These are phyloP conservation scores for Heliconius charithonia DNA, from an alignment of 2,888 invertebrate genomes.

Conservation along the genomic window DNA sequence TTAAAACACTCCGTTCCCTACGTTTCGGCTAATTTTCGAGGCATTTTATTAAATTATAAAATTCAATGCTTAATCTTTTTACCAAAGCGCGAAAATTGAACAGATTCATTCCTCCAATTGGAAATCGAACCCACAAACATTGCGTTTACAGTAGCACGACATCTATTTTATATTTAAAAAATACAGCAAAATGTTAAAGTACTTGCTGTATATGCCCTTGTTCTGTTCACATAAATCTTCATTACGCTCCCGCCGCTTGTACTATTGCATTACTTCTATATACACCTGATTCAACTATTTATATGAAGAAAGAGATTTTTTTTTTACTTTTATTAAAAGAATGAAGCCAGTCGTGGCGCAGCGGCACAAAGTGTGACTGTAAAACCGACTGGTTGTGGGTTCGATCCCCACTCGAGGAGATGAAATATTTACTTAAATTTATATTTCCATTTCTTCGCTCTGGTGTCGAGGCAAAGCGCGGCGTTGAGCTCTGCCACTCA, in stretches of 20 bases:
- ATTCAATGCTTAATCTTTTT: too few species aligned
- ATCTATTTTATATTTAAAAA: not conserved
- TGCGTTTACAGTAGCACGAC: not conserved
- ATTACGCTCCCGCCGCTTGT: slow-evolving; percentile 25
- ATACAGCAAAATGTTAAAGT: slow-evolving; percentile 12
- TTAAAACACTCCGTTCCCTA: not conserved
- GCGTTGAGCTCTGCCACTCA: too few species aligned
- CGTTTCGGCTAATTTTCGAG: not conserved
- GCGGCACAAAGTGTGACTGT: too few species aligned
- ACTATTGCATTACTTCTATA: slow-evolving; percentile 18
- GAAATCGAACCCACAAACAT: not conserved
- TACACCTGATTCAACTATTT: slow-evolving; percentile 19
- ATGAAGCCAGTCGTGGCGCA: too few species aligned
- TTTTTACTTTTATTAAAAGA: not conserved
- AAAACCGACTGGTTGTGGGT: too few species aligned
- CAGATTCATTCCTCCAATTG: not conserved
- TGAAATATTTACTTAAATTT: too few species aligned
- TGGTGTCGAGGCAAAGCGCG: too few species aligned
- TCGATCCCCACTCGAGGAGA: too few species aligned
- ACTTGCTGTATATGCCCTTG: not conserved
- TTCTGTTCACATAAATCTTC: slow-evolving; percentile 18
- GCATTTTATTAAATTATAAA: too few species aligned
- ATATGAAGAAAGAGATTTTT: not conserved
- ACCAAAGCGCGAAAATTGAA: not conserved
- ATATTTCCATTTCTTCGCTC: too few species aligned